These are phyloP conservation scores for Danio albolineatus DNA, from an alignment of 2,797 vertebrate genomes.

Conservation along the genomic window DNA sequence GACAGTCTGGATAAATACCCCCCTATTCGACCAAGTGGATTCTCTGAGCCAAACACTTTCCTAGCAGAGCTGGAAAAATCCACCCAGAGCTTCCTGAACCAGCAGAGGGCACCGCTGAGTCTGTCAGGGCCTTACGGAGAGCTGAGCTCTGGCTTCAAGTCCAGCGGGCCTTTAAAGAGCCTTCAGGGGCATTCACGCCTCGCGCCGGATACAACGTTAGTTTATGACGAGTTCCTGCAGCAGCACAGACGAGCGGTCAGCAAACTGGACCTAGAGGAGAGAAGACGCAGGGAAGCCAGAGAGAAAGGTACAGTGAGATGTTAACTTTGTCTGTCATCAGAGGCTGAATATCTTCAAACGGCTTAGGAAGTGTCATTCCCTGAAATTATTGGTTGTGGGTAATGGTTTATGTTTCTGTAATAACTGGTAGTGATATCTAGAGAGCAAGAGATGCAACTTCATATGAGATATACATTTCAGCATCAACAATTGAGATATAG, in stretches of 20 bases:
- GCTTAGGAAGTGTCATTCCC: too few relatives aligned
- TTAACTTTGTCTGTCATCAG: not conserved
- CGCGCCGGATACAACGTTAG: conserved; percentile 80
- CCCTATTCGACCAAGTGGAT: conserved; percentile 71
- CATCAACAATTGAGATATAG: not conserved
- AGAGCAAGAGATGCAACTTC: not conserved
- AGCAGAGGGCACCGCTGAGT: conserved; percentile 85
- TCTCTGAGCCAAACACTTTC: conserved; percentile 82
- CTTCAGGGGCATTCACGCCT: conserved; percentile 67
- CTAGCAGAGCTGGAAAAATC: conserved; percentile 94
- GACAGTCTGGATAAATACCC: conserved; percentile 86
- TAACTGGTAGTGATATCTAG: not conserved
- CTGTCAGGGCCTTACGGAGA: conserved; percentile 82
- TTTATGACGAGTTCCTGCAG: conserved; percentile 93
- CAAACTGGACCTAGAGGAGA: conserved; percentile 96
- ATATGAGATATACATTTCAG: not conserved
- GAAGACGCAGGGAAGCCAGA: conserved; percentile 87
- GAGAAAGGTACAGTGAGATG: conserved; percentile 85
- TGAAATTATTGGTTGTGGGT: too few relatives aligned
- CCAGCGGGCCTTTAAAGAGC: conserved; percentile 77
- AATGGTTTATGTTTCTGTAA: not conserved
- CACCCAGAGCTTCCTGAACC: conserved; percentile 88
- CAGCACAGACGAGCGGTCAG: conserved; percentile 92
- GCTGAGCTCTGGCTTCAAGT: conserved; percentile 78
- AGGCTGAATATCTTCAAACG: not conserved